Evolutionary conservation across 2,113 vertebrate species (phyloP), one percentile per base, ranked within the genome.

Genomic region (Salvator merianae): DNA sequence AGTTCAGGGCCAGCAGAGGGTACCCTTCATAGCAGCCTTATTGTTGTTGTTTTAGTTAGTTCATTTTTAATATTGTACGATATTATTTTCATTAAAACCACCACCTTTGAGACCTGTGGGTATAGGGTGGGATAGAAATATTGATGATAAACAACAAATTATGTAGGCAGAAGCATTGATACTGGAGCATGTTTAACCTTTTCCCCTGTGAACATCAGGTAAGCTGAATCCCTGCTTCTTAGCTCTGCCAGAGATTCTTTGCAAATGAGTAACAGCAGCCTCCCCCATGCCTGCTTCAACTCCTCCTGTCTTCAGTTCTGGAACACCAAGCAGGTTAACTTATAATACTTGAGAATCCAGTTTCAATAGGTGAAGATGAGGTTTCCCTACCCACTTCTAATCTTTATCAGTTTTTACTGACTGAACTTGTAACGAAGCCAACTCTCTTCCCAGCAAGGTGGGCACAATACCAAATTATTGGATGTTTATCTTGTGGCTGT

Each of bases 351-450:
- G 86, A 92, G 93, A 94, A 89, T 94, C 90, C 84, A 85, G 84
- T 92, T 93, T 94, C 92, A 92, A 87, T 88, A 84, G 20, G 91
- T 82, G 84, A 84, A 89, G 84, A 90, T 94, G 81, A 90, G 68
- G 85, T 91, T 91, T 93, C 91, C 79, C 77, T 63, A 16, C 81
- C 93, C 73, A 86, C 83, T 78, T 81, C 81, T 89, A 93, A 90
- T 79, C n/a, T 77, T 7, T 0, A 30, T 70, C 66, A n/a, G 32
- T 2, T 8, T 47, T 83, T 36, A 7, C 65, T 2, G 75, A 65
- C 69, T 18, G 13, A 79, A 32, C 30, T n/a, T 62, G 34, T 47
- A 55, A 22, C 66, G 82, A 84, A 6, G 66, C 47, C 0, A 1
- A 84, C 9, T 74, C 50, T 79, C 69, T 14, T 13, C 24, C 26